A percentile compares a stretch with the other conserved stretches of the same genome.
Evolutionary conservation across 2,888 invertebrate genomes (phyloP).

Genomic region (Cacoxenus indagator): DNA sequence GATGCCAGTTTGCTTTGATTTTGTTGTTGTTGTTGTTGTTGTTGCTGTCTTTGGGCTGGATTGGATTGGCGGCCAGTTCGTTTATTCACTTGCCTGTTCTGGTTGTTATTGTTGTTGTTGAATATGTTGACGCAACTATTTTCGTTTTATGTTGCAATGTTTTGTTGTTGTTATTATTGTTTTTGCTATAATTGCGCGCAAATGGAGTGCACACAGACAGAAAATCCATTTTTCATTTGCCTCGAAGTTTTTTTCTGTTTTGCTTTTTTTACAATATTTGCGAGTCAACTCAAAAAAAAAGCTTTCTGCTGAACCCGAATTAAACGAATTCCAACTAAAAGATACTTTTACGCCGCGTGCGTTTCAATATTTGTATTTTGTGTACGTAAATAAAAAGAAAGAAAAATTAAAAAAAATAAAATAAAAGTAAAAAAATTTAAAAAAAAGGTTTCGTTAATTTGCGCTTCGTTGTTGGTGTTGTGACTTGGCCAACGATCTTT

Average conservation of each 20-base stretch:
- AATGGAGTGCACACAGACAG: constrained; percentile 6
- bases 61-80: not conserved
- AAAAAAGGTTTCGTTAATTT: not conserved
- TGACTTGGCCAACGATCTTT: constrained; percentile 50
- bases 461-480: not conserved
- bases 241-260: constrained; percentile 1
- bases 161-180: not conserved
- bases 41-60: not conserved
- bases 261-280: not conserved
- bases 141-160: constrained; percentile 9
- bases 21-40: constrained; percentile 10
- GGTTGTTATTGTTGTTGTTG: not conserved
- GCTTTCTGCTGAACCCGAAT: not conserved
- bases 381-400: constrained; percentile 45
- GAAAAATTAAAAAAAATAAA: constrained; percentile 20
- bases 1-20: not conserved
- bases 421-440: constrained; percentile 31
- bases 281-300: constrained; percentile 22
- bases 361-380: constrained; percentile 44
- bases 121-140: constrained; percentile 12
- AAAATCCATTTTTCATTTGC: not conserved
- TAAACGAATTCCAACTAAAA: constrained; percentile 14
- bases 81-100: not conserved
- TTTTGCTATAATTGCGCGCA: not conserved
- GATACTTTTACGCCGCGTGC: constrained; percentile 29